Evolutionary conservation across 1,140 invertebrate species (phyloP).

Genomic region (Tyrophagus putrescentiae): DNA sequence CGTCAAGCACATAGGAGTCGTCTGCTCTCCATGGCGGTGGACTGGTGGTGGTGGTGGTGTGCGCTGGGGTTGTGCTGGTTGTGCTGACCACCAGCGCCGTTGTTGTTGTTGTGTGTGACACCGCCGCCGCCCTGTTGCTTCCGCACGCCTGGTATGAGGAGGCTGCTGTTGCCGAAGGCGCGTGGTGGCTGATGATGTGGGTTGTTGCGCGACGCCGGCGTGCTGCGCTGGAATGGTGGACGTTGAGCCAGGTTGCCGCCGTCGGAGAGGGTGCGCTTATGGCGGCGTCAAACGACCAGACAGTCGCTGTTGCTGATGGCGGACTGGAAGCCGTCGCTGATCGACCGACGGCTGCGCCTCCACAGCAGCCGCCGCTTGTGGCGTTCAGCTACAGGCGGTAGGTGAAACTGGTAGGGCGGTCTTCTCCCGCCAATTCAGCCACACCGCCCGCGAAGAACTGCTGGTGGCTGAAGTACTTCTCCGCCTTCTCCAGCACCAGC

Average conservation of each 20-base stretch:
- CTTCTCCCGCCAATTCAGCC: slow-evolving; percentile 92
- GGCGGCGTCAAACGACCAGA: slow-evolving; percentile 92
- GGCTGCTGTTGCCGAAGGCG: no score
- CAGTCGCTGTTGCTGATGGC: slow-evolving; percentile 98
- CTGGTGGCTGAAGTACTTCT: slow-evolving; percentile 91
- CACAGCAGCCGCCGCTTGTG: slow-evolving; percentile 78
- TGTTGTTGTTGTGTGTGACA: no score
- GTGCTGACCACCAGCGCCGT: no score
- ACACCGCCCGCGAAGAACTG: slow-evolving; percentile 99
- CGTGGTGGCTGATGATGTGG: no score
- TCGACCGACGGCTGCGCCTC: slow-evolving; percentile 96
- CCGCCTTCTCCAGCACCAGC: slow-evolving; percentile 97
- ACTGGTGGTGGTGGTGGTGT: no score
- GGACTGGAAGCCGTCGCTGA: slow-evolving; percentile 93
- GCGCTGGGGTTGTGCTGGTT: no score
- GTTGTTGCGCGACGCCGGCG: no score
- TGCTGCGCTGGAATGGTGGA: slow-evolving; percentile 95
- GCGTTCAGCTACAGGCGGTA: slow-evolving; percentile 92
- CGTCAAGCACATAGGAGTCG: no score
- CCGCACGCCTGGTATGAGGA: no score
- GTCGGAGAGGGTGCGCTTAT: slow-evolving; percentile 94
- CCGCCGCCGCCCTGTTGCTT: no score
- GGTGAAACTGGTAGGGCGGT: slow-evolving; percentile 97
- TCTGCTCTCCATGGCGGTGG: no score
- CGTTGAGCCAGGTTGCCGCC: slow-evolving; percentile 99